Percentiles rank a stretch among this genome's conserved stretches.
phyloP scores from a whole-genome alignment of 2,113 vertebrate genomes.

The Chaetodon trifascialis region DNA sequence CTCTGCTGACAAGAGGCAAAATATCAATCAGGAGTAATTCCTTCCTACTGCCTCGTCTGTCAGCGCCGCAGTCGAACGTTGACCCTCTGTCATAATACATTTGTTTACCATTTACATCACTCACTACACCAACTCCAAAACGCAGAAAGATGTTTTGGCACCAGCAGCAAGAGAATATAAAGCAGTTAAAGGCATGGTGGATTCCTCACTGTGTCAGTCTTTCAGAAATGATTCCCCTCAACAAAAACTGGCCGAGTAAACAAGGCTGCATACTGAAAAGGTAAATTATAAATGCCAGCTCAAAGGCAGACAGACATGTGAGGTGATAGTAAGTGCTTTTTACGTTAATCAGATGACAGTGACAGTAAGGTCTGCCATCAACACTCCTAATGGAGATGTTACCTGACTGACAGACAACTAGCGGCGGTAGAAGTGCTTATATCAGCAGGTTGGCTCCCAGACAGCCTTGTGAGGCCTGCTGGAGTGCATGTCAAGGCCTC shows the following conservation, averaged over 20 bases:
- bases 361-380: conserved; percentile 49
- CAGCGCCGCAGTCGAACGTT: conserved; percentile 56
- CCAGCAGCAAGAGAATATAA: conserved; percentile 50
- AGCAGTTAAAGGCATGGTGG: conserved; percentile 13
- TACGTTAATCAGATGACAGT: conserved; percentile 53
- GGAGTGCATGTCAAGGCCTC: conserved; percentile 42
- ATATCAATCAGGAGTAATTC: conserved; percentile 80
- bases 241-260: conserved; percentile 6
- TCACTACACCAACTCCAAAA: conserved; percentile 52
- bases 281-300: conserved; percentile 37
- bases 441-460: conserved; percentile 60
- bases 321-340: conserved; percentile 35
- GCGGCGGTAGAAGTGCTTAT: conserved; percentile 34
- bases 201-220: neutral
- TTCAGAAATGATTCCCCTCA: conserved; percentile 36
- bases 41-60: conserved; percentile 66
- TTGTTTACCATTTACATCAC: conserved; percentile 76
- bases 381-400: conserved; percentile 61
- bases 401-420: conserved; percentile 51
- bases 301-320: conserved; percentile 28
- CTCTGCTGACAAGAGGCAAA: conserved; percentile 77
- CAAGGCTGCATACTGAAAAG: neutral
- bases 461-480: conserved; percentile 28
- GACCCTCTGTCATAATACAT: conserved; percentile 76
- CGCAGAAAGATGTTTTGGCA: conserved; percentile 35